These are phyloP conservation scores for Distichodus sexfasciatus DNA, from an alignment of 2,797 vertebrate genomes.

Conservation along the genomic window DNA sequence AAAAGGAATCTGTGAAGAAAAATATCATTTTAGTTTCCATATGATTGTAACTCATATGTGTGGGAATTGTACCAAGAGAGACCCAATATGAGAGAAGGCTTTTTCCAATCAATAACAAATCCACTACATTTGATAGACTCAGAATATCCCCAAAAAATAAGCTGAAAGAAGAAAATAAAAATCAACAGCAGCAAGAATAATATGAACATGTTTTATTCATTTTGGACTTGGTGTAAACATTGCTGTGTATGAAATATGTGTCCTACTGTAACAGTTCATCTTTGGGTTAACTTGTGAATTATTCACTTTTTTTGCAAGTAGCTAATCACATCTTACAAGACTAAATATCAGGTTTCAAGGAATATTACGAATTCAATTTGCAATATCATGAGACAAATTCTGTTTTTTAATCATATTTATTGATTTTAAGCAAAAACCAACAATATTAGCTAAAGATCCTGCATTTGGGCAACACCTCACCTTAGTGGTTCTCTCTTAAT, in stretches of 20 bases:
- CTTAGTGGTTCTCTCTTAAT: too few species aligned
- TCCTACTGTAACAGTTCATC: not conserved
- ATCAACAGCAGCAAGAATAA: not conserved
- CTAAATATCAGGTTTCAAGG: not conserved
- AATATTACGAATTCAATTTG: too few species aligned
- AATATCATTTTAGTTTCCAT: too few species aligned
- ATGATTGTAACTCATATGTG: too few species aligned
- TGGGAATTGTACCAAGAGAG: too few species aligned
- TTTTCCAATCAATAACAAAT: not conserved
- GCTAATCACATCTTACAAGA: not conserved
- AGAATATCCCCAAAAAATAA: not conserved
- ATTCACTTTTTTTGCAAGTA: not conserved
- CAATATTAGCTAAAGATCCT: too few species aligned
- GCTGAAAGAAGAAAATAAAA: not conserved
- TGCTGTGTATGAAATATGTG: not conserved
- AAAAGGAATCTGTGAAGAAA: too few species aligned
- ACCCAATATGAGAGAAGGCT: too few species aligned
- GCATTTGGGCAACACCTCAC: too few species aligned
- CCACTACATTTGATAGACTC: not conserved
- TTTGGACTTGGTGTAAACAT: not conserved
- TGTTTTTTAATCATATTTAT: too few species aligned
- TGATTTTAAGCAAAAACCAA: too few species aligned
- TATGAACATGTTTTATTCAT: slow-evolving; percentile 1
- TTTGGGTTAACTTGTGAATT: not conserved
- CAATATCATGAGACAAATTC: too few species aligned